A percentile compares a stretch with the other conserved stretches of the same genome.
phyloP scores from a whole-genome alignment of 2,113 vertebrate genomes.

The Tyrannus savana region DNA sequence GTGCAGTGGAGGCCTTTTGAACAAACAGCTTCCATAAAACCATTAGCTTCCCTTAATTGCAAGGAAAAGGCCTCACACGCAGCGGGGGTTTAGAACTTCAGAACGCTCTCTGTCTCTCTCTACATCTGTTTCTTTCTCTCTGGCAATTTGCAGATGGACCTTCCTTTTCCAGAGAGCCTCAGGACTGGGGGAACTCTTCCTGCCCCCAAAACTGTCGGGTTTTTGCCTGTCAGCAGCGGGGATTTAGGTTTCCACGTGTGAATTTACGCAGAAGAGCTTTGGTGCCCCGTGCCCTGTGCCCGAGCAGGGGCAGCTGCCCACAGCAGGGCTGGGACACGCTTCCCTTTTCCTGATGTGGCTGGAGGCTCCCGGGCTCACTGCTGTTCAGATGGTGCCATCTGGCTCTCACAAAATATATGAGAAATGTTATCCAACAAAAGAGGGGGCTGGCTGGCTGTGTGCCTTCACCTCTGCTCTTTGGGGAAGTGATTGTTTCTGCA shows the following conservation, averaged over 20 bases:
- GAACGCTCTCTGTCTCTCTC: neutral
- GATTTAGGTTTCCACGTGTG: neutral
- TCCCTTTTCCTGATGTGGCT: neutral
- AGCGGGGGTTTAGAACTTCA: conserved; percentile 5
- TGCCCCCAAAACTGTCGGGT: neutral
- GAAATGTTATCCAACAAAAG: conserved; percentile 19
- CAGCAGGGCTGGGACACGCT: neutral
- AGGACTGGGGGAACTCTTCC: neutral
- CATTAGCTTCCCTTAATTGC: conserved; percentile 8
- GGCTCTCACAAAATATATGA: conserved; percentile 38
- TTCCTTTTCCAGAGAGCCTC: neutral
- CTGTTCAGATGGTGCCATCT: conserved; percentile 58
- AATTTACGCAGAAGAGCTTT: neutral
- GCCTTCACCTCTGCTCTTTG: conserved; percentile 4
- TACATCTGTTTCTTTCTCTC: neutral
- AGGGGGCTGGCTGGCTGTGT: neutral
- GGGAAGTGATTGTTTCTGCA: neutral
- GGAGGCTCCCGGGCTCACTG: conserved; percentile 20
- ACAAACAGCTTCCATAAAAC: conserved; percentile 15
- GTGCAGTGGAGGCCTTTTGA: neutral
- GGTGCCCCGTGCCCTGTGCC: neutral
- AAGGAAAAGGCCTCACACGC: neutral
- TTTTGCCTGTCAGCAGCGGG: neutral
- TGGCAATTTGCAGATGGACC: neutral
- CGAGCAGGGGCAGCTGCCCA: neutral